Evolutionary conservation across 2,113 vertebrate species (phyloP).

Genomic region (Mesoclemmys tuberculata): DNA sequence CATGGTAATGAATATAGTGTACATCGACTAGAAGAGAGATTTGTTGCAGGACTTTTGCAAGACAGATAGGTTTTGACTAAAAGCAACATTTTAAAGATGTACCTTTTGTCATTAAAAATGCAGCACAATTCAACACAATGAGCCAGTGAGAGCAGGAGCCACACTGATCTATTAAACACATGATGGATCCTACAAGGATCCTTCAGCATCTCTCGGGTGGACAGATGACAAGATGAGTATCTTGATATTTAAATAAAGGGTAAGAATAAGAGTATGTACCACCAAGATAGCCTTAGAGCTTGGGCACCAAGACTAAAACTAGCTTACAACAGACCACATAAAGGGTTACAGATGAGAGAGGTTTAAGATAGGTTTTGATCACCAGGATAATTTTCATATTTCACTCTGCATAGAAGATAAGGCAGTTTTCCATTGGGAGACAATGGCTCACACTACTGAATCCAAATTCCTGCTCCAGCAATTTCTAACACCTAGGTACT

Average conservation of each 20-base stretch:
- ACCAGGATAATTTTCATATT: conserved; percentile 27
- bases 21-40: not conserved
- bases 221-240: not conserved
- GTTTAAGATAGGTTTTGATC: conserved; percentile 26
- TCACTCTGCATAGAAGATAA: not conserved
- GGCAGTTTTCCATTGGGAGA: not conserved
- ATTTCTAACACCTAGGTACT: not conserved
- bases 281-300: not conserved
- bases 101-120: not conserved
- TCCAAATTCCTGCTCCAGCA: conserved; percentile 12
- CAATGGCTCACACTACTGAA: not conserved
- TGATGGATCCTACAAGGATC: not conserved
- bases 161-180: not conserved
- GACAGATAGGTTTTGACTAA: not conserved
- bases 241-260: not conserved
- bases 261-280: not conserved
- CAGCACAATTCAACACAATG: not conserved
- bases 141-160: not conserved
- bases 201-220: not conserved
- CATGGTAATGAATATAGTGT: not conserved
- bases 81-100: not conserved
- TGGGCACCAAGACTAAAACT: not conserved
- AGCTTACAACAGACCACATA: not conserved
- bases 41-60: not conserved
- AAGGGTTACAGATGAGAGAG: not conserved